Conservation (phyloP, 30 jellyfish, hydroid and myxozoan species). For the Phacellophora camtschatica region DNA sequence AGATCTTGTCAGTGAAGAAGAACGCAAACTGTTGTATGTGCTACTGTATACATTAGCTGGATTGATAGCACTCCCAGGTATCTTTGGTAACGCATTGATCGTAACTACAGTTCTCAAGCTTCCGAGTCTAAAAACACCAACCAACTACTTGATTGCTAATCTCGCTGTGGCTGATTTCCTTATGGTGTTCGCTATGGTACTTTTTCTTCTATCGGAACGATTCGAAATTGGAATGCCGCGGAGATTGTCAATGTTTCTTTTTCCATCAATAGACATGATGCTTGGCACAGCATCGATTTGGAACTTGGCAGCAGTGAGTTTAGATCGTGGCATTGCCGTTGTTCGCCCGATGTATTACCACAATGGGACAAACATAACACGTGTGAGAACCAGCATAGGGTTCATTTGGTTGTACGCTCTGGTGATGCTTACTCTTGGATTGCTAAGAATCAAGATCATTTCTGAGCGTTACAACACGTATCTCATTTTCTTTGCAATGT, state of each 20-base stretch:
- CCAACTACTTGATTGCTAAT: slow-evolving; percentile 76
- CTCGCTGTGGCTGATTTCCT: slow-evolving; percentile 81
- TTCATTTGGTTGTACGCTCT: slow-evolving; percentile 58
- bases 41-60: slow-evolving; percentile 50
- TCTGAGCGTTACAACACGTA: slow-evolving; percentile 13
- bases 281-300: slow-evolving; percentile 79
- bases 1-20: not conserved
- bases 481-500: slow-evolving; percentile 58
- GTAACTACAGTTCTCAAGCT: slow-evolving; percentile 25
- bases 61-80: slow-evolving; percentile 63
- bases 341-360: slow-evolving; percentile 71
- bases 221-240: slow-evolving; percentile 35
- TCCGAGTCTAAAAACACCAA: slow-evolving; percentile 66
- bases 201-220: slow-evolving; percentile 40
- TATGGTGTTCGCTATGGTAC: slow-evolving; percentile 63
- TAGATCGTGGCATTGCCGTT: slow-evolving; percentile 90
- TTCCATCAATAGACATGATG: slow-evolving; percentile 79
- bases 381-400: slow-evolving; percentile 23
- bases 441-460: slow-evolving; percentile 46
- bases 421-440: slow-evolving; percentile 29
- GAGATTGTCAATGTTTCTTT: slow-evolving; percentile 42
- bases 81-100: slow-evolving; percentile 68
- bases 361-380: slow-evolving; percentile 3
- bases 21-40: slow-evolving; percentile 2
- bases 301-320: slow-evolving; percentile 85